phyloP scores from a whole-genome alignment of 92 coral and sea anemone genomes.

The Palythoa grandiflora region DNA sequence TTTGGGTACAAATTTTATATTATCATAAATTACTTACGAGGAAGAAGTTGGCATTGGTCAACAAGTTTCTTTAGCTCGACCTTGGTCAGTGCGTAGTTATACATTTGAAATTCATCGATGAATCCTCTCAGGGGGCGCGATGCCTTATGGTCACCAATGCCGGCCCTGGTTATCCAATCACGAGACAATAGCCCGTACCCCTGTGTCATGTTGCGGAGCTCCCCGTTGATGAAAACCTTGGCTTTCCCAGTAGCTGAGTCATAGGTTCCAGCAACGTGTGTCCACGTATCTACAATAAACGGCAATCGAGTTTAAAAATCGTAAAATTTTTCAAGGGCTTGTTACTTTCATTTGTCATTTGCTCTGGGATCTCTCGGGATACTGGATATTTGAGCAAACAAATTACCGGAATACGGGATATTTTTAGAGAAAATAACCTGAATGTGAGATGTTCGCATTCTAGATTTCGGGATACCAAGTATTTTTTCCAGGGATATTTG shows the following conservation, averaged over 20 bases:
- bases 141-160: conserved; percentile 99
- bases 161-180: conserved; percentile 96
- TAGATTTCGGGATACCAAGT: too few relatives aligned
- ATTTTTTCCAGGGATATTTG: too few relatives aligned
- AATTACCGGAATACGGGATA: too few relatives aligned
- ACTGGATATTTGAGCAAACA: too few relatives aligned
- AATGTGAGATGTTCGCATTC: too few relatives aligned
- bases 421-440: too few relatives aligned
- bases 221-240: conserved; percentile 91
- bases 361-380: too few relatives aligned
- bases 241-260: conserved; percentile 94
- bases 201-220: conserved; percentile 94
- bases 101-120: conserved; percentile 95
- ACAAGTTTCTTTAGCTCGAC: conserved; percentile 75
- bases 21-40: conserved; percentile 31
- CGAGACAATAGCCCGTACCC: conserved; percentile 90
- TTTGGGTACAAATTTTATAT: too few relatives aligned
- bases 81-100: conserved; percentile 91
- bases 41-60: conserved; percentile 74
- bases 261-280: conserved; percentile 94
- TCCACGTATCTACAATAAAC: conserved; percentile 77
- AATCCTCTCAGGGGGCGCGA: conserved; percentile 92
- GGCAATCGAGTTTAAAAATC: background rate
- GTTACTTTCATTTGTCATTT: too few relatives aligned
- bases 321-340: too few relatives aligned